Evolutionary conservation across 1,140 invertebrate species (phyloP).

Genomic region (Penaeus japonicus): DNA sequence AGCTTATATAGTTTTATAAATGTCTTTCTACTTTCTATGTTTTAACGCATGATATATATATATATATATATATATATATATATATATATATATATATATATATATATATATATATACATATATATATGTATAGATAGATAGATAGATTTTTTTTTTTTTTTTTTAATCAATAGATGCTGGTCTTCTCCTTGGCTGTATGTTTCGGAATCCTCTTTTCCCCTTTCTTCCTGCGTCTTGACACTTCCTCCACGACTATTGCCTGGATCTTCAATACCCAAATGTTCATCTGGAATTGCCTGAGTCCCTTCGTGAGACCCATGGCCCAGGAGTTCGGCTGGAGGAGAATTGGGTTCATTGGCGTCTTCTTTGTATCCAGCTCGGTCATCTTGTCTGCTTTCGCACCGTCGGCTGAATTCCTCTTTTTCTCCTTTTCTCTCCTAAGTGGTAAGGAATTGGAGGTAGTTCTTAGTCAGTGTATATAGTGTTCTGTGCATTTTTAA

Average conservation of each 20-base stretch:
- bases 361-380: neutral
- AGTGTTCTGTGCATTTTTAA: too few relatives aligned
- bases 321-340: conserved; percentile 15
- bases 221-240: neutral
- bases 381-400: neutral
- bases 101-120: too few relatives aligned
- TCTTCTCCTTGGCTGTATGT: neutral
- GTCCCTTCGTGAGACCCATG: neutral
- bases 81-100: too few relatives aligned
- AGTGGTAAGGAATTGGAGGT: neutral
- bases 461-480: too few relatives aligned
- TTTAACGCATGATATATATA: too few relatives aligned
- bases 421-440: conserved; percentile 9
- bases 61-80: too few relatives aligned
- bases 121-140: too few relatives aligned
- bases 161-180: neutral
- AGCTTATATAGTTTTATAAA: too few relatives aligned
- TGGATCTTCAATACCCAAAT: conserved; percentile 19
- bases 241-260: conserved; percentile 1
- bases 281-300: neutral
- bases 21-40: too few relatives aligned
- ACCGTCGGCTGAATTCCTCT: conserved; percentile 7
- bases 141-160: too few relatives aligned
- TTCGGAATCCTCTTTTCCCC: conserved; percentile 12
- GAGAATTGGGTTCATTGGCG: neutral